These are phyloP conservation scores for Therioaphis trifolii DNA, from an alignment of 2,888 invertebrate genomes.

Conservation along the genomic window DNA sequence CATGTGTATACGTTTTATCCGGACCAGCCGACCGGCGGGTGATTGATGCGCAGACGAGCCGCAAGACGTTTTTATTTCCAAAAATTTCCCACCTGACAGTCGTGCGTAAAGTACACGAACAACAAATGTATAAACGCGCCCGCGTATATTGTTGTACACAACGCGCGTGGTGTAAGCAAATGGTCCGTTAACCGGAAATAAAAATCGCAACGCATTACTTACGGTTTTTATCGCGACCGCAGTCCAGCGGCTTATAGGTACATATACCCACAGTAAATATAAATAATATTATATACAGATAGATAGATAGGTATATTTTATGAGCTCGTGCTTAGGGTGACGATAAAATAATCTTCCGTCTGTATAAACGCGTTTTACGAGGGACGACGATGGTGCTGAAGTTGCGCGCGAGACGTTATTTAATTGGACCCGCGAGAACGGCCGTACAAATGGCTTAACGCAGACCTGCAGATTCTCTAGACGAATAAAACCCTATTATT, in stretches of 20 bases:
- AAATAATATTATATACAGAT: neutral
- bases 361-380: constrained; percentile 42
- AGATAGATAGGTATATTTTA: no score
- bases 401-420: neutral
- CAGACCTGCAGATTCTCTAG: neutral
- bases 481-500: no score
- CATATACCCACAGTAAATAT: no score
- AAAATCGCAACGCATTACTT: constrained; percentile 47
- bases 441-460: neutral
- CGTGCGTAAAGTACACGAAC: neutral
- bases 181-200: constrained; percentile 55
- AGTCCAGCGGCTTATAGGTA: no score
- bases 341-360: constrained; percentile 35
- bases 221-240: constrained; percentile 49
- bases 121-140: neutral
- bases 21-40: constrained; percentile 17
- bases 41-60: constrained; percentile 38
- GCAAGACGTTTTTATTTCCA: constrained; percentile 52
- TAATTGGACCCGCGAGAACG: constrained; percentile 45
- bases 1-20: neutral
- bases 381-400: neutral
- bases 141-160: neutral
- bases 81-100: constrained; percentile 30
- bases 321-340: neutral
- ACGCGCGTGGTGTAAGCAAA: neutral